Evolutionary conservation across 2,888 invertebrate genomes (phyloP), one percentile per base, ranked within the genome.

Genomic region (Axea sp.): DNA sequence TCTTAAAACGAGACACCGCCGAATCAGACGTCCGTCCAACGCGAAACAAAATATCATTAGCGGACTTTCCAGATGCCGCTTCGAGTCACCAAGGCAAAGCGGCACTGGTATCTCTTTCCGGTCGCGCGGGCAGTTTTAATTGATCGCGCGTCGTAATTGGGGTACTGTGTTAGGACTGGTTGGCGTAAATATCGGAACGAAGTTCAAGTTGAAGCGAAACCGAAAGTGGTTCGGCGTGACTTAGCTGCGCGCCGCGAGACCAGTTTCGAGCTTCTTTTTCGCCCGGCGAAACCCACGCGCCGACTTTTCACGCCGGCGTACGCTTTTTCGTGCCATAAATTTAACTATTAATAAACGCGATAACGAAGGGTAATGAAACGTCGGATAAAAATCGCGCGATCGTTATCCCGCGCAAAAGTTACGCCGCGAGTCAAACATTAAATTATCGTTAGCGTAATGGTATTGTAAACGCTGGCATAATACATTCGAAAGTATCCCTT

Each of bases 201-300:
- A 68, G 73, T 74, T 74, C 74, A 74, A 74, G 74, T 74, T 69
- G 53, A n/a, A 65, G 65, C 69, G 74, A 74, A 74, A 74, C 47
- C 51, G 74, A 74, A 74, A 74, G 74, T 74, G 74, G 69, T 74
- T 74, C 74, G 45, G 65, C 59, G 53, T 65, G 72, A 62, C 57
- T 62, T 51, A 41, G 64, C 47, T 59, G 47, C 43, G 31, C 45
- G 39, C 26, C 3, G 3, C 49, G 57, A 59, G 74, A 72, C 75
- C 69, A 53, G 51, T 69, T 67, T 57, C 67, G 73, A 69, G 69
- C 73, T 57, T 71, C 60, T 49, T 59, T n/a, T 68, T 67, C 47
- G 47, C 26, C 43, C 65, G 3, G 35, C 41, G 53, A 49, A 59
- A 68, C 33, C 31, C 49, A 49, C 9, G 39, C 64, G 64, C 31